These are phyloP conservation scores for Pterocles gutturalis DNA, from an alignment of 2,113 vertebrate genomes.

Conservation along the genomic window DNA sequence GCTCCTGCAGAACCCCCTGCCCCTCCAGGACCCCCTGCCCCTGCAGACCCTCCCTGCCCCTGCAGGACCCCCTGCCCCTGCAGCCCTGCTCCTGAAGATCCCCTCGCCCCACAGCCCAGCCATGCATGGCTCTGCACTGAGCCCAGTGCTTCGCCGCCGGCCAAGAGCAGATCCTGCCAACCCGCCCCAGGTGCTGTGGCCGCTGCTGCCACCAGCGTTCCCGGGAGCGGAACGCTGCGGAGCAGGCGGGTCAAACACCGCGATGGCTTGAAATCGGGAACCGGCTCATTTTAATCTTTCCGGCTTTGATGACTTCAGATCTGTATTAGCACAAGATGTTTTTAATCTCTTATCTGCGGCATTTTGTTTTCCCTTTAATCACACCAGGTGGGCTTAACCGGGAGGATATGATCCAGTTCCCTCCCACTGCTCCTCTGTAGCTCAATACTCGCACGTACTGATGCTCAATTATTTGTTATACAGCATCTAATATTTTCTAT, in stretches of 20 bases:
- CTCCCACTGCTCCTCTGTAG: constrained; percentile 6
- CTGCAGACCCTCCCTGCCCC: too few species aligned
- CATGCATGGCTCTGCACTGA: not conserved
- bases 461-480: not conserved
- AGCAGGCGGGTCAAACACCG: not conserved
- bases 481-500: not conserved
- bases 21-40: not conserved
- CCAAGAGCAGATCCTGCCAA: not conserved
- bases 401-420: not conserved
- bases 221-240: not conserved
- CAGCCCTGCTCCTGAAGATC: not conserved
- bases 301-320: not conserved
- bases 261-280: fast-evolving
- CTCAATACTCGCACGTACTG: not conserved
- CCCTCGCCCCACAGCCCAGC: fast-evolving
- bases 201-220: fast-evolving
- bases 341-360: not conserved
- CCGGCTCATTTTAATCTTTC: not conserved
- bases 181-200: fast-evolving
- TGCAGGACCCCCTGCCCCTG: too few species aligned
- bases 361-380: constrained; percentile 18
- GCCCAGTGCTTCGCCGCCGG: fast-evolving
- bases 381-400: not conserved
- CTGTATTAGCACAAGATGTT: not conserved
- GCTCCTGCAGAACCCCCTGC: too few species aligned